Evolutionary conservation across 2,113 vertebrate species (phyloP).

Genomic region (Apodemus sylvaticus): DNA sequence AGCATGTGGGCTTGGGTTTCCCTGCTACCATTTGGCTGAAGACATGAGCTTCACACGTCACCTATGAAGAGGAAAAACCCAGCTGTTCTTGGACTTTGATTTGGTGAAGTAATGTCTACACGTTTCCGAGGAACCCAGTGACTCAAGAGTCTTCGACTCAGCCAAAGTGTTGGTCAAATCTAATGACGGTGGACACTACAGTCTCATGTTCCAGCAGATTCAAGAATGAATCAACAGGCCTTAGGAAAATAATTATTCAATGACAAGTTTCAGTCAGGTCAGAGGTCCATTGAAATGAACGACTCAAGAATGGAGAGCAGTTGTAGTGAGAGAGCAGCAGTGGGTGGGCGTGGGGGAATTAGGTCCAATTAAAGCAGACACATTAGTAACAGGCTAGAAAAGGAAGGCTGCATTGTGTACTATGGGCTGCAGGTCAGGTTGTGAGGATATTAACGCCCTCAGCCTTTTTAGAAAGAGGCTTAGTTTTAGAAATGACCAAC

Average conservation of each 20-base stretch:
- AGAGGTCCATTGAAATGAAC: not conserved
- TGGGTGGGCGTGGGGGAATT: not conserved
- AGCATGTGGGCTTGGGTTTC: constrained; percentile 1
- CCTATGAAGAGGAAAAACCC: constrained; percentile 13
- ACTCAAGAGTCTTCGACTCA: not conserved
- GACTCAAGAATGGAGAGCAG: not conserved
- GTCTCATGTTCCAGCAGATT: not conserved
- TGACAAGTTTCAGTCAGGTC: not conserved
- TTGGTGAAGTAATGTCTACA: constrained; percentile 45
- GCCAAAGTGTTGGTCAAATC: not conserved
- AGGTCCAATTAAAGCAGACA: not conserved
- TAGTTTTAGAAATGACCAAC: not conserved
- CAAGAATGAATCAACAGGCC: constrained; percentile 26
- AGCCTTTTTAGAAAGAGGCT: constrained; percentile 4
- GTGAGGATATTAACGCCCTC: not conserved
- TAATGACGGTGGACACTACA: not conserved
- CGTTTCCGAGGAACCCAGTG: constrained; percentile 24
- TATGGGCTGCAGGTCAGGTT: not conserved
- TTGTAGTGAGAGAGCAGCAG: no score
- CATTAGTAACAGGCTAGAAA: not conserved
- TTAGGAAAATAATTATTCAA: not conserved
- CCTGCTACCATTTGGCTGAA: not conserved
- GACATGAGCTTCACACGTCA: not conserved
- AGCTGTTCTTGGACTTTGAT: not conserved
- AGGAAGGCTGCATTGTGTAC: not conserved